Base-by-base conservation (phyloP, 2,888 invertebrate species). In the Ommatoiulus sabulosus region DNA sequence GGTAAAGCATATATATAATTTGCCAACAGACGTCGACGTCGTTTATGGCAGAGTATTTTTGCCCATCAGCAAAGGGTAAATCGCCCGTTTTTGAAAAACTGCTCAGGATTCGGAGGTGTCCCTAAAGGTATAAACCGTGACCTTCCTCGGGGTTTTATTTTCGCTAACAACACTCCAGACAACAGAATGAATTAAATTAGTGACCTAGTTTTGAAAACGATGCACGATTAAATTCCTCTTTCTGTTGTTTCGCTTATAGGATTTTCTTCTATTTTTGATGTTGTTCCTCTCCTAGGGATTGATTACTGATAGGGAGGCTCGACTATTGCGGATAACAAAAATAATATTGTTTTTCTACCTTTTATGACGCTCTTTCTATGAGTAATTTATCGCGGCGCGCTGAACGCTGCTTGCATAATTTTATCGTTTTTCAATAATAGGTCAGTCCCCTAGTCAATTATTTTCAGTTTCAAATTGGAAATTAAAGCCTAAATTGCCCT, bases 371-470 rank as follows among this genome's bases (percentile, higher is more conserved):
- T 20, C 63, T 4, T 8, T 15, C 20, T 63, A 63, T 63, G 63
- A 20, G 63, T 63, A 63, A 63, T 63, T 63, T 63, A 63, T 63
- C 63, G 20, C 63, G 15, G 20, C n/a, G 0, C n/a, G n/a, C 63
- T 63, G 4, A n/a, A 20, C n/a, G 63, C 63, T 20, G 63, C 63
- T n/a, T 63, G 63, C 63, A 63, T 63, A 63, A 63, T 63, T 63
- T 63, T 63, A 63, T 63, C 63, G 63, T 63, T 63, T 63, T 63
- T 63, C 63, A 63, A 63, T 63, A 63, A 63, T 63, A 20, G 63
- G 63, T 20, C 63, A 63, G 63, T 63, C n/a, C 63, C 15, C 63
- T 8, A 63, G 63, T 15, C 63, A 20, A 63, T 63, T 63, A 5
- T 63, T 63, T 63, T 63, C 63, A 20, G 63, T 20, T 63, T 63